Conservation (phyloP, 2,888 invertebrate species). For the Limnephilus marmoratus region DNA sequence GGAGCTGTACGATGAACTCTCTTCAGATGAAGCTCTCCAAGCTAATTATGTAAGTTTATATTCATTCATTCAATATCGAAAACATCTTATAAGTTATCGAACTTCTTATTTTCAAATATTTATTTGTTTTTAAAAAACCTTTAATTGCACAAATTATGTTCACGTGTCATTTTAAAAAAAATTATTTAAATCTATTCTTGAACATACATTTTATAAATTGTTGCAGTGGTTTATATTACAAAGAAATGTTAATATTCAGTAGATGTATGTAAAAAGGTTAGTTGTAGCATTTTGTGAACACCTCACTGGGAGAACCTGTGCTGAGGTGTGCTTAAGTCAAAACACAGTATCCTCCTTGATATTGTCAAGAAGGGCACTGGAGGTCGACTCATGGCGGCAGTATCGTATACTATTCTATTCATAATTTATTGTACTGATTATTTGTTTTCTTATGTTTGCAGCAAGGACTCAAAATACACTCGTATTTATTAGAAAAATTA, state of each 20-base stretch:
- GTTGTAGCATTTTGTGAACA: too few relatives aligned
- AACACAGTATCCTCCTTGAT: too few relatives aligned
- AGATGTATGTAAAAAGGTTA: too few relatives aligned
- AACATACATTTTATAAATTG: too few relatives aligned
- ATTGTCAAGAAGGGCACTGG: too few relatives aligned
- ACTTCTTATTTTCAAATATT: neutral
- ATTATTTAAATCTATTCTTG: too few relatives aligned
- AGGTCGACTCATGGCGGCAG: too few relatives aligned
- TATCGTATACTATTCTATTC: neutral
- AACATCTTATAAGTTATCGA: neutral
- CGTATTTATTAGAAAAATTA: conserved; percentile 89
- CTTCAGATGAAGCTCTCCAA: conserved; percentile 74
- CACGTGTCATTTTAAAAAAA: neutral
- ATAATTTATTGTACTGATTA: neutral
- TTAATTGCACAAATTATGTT: neutral
- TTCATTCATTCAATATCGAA: neutral
- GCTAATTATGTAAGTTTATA: conserved; percentile 73
- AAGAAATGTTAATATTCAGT: too few relatives aligned
- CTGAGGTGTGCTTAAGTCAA: too few relatives aligned
- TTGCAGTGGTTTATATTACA: too few relatives aligned
- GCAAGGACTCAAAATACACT: conserved; percentile 81
- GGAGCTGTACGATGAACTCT: conserved; percentile 75
- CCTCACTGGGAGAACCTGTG: too few relatives aligned
- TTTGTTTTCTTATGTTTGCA: conserved; percentile 69
- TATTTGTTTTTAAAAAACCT: neutral